Conservation (phyloP, 2,797 vertebrate genomes). For the Arctocebus calabarensis region DNA sequence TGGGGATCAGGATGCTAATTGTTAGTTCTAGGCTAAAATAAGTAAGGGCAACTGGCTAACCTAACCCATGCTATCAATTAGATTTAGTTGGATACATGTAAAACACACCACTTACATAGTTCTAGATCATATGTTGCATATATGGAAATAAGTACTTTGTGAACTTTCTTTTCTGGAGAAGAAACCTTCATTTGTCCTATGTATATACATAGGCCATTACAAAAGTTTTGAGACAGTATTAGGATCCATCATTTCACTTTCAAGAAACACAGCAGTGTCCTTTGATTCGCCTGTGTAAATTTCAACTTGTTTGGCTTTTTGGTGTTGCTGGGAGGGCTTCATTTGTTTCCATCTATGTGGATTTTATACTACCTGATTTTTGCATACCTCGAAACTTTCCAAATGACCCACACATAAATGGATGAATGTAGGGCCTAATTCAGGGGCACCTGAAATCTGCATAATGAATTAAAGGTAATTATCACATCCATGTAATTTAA, state of each 20-base stretch:
- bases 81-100: neutral
- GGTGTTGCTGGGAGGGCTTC: too few relatives aligned
- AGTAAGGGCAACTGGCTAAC: neutral
- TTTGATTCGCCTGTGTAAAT: too few relatives aligned
- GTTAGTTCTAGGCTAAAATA: neutral
- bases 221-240: too few relatives aligned
- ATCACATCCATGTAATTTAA: neutral
- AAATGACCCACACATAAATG: neutral
- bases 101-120: neutral
- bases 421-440: neutral
- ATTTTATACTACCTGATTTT: too few relatives aligned
- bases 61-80: neutral
- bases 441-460: neutral
- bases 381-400: too few relatives aligned
- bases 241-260: too few relatives aligned
- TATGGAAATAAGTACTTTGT: neutral
- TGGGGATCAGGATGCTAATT: neutral
- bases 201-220: too few relatives aligned
- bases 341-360: too few relatives aligned
- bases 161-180: conserved; percentile 14
- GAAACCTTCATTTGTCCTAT: neutral
- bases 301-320: too few relatives aligned
- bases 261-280: too few relatives aligned
- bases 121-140: neutral
- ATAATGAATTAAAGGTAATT: conserved; percentile 4